Evolutionary conservation across 2,113 vertebrate species (phyloP), one percentile per base, ranked within the genome.

Genomic region (Asarcornis scutulata): DNA sequence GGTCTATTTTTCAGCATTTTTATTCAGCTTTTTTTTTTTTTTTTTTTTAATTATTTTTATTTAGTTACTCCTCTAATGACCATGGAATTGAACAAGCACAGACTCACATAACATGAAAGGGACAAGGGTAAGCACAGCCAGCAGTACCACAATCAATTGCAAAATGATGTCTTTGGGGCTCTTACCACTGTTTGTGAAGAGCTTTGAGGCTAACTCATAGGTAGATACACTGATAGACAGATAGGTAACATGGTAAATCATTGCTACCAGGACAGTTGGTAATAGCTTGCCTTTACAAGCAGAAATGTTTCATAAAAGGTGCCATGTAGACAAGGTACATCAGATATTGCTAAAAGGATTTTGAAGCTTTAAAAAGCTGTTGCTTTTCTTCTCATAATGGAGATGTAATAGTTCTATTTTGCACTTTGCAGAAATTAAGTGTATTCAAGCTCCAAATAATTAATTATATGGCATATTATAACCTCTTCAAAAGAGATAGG

Each of bases 341-440:
- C 2, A 5, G 73, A 80, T 81, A 69, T 36, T 74, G 40, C 59
- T 87, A 50, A 85, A 88, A 86, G 71, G 52, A 27, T 52, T 74
- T 68, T 66, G 34, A 53, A 36, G 42, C 36, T 36, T 76, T 81
- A 29, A 66, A 80, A 90, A 81, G 38, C 78, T 91, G 80, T 77
- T 42, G 38, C 10, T 25, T 95, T 77, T 59, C 88, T 48, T 67
- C 72, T 86, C 40, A 7, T 93, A 95, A 95, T 67, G 52, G 77
- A 80, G 83, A 64, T 62, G 32, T 89, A 91, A 90, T 89, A 83
- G 68, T 67, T 91, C 63, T 53, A 73, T 86, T 77, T 75, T 58
- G 72, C 44, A 84, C 80, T 91, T 87, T 58, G 86, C 67, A 95
- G 74, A 91, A 91, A 88, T 91, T 74, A 60, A 95, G 72, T 32